These are phyloP conservation scores for Helicoverpa armigera DNA, from an alignment of 1,140 invertebrate species.

Conservation along the genomic window DNA sequence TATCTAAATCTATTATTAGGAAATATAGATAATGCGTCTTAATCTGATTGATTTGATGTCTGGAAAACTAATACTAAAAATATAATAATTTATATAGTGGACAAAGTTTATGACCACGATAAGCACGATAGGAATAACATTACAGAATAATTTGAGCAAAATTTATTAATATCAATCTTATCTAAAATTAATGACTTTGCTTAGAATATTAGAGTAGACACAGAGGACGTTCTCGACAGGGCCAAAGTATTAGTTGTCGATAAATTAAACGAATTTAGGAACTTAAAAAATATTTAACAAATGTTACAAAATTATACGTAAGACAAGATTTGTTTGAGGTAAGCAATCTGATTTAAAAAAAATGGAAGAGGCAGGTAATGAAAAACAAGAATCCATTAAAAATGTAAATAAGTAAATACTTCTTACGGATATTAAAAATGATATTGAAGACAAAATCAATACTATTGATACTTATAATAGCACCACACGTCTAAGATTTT, in stretches of 20 bases:
- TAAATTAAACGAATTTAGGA: not conserved
- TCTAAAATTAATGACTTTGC: conserved; percentile 34
- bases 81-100: too few relatives aligned
- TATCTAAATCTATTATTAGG: too few relatives aligned
- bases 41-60: too few relatives aligned
- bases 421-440: conserved; percentile 6
- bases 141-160: not conserved
- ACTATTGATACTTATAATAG: conserved; percentile 59
- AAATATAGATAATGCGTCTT: too few relatives aligned
- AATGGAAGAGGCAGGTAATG: conserved; percentile 22
- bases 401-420: not conserved
- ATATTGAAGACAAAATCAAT: not conserved
- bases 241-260: conserved; percentile 56
- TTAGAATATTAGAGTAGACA: conserved; percentile 38
- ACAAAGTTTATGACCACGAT: not conserved
- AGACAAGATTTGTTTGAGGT: conserved; percentile 6
- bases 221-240: conserved; percentile 70
- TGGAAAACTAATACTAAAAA: too few relatives aligned
- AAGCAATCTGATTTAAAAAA: conserved; percentile 2
- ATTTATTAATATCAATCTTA: conserved; percentile 41
- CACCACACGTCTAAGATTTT: conserved; percentile 70
- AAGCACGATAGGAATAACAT: not conserved
- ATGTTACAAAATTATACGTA: not conserved
- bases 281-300: not conserved
- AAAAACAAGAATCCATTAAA: not conserved